Conservation (phyloP, 2,888 invertebrate genomes). For the Xylophagus ater region DNA sequence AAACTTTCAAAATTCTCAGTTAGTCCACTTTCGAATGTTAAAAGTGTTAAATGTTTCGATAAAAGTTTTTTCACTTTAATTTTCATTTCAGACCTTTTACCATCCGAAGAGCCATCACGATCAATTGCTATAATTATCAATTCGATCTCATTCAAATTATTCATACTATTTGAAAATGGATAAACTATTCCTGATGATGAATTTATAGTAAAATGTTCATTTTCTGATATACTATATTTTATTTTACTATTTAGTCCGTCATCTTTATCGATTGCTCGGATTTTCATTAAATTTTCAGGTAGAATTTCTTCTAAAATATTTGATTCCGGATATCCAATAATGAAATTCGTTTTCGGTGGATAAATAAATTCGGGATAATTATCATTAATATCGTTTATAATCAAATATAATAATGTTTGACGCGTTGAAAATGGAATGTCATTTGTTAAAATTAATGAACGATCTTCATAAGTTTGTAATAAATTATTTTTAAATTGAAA, state of each 20-base stretch:
- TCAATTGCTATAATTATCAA: slow-evolving; percentile 24
- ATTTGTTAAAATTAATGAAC: slow-evolving; percentile 14
- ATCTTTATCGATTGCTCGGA: slow-evolving; percentile 23
- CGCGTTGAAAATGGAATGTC: slow-evolving; percentile 22
- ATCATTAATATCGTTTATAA: slow-evolving; percentile 27
- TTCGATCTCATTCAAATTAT: slow-evolving; percentile 12
- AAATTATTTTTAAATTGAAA: background rate
- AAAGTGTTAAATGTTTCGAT: slow-evolving; percentile 18
- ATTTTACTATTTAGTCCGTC: slow-evolving; percentile 23
- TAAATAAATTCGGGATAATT: slow-evolving; percentile 24
- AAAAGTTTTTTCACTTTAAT: slow-evolving; percentile 19
- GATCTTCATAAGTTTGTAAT: background rate
- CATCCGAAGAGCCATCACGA: slow-evolving; percentile 21
- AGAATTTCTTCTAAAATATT: slow-evolving; percentile 19
- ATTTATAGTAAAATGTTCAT: slow-evolving; percentile 24
- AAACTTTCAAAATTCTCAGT: slow-evolving; percentile 12
- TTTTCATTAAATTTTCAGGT: slow-evolving; percentile 22
- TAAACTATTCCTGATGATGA: slow-evolving; percentile 21
- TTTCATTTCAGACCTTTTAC: slow-evolving; percentile 16
- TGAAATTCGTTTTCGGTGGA: slow-evolving; percentile 13
- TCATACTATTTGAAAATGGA: slow-evolving; percentile 20
- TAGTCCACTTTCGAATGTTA: slow-evolving; percentile 17
- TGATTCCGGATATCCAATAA: slow-evolving; percentile 24
- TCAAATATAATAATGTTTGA: slow-evolving; percentile 21
- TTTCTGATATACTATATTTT: slow-evolving; percentile 20